These are phyloP conservation scores for Anoplopoma fimbria DNA, from an alignment of 2,113 vertebrate genomes.

Conservation along the genomic window DNA sequence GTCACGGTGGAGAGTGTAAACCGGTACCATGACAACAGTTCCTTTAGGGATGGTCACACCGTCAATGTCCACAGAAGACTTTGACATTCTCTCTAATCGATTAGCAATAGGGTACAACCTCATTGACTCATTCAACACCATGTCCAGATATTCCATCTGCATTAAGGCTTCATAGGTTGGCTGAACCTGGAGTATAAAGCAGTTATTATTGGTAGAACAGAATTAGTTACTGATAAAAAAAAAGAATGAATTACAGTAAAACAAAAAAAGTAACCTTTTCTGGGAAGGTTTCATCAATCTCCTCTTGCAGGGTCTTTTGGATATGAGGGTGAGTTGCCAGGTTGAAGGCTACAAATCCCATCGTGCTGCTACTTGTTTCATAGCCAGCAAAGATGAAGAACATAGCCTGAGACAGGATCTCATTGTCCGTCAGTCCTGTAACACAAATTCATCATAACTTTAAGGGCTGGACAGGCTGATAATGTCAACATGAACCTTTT, in stretches of 20 bases:
- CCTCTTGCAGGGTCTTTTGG: slow-evolving; percentile 83
- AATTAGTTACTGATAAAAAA: neutral
- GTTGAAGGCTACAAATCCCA: slow-evolving; percentile 80
- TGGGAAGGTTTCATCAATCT: slow-evolving; percentile 83
- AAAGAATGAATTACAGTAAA: neutral
- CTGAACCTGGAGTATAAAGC: slow-evolving; percentile 61
- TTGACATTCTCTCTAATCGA: slow-evolving; percentile 83
- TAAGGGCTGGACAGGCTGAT: neutral
- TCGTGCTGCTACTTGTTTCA: slow-evolving; percentile 83
- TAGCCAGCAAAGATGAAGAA: slow-evolving; percentile 87
- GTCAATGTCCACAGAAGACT: slow-evolving; percentile 83
- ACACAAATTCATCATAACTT: slow-evolving; percentile 37
- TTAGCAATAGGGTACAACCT: slow-evolving; percentile 74
- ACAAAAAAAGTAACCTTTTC: slow-evolving; percentile 72
- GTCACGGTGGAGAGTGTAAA: slow-evolving; percentile 75
- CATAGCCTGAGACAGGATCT: slow-evolving; percentile 85
- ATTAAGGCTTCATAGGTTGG: slow-evolving; percentile 73
- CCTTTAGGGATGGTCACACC: slow-evolving; percentile 78
- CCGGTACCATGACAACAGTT: slow-evolving; percentile 56
- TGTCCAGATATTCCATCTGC: slow-evolving; percentile 90
- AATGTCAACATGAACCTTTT: neutral
- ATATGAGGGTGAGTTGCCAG: slow-evolving; percentile 82
- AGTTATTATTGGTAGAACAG: neutral
- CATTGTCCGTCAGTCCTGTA: slow-evolving; percentile 84
- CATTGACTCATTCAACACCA: slow-evolving; percentile 85